phyloP scores from a whole-genome alignment of 2,888 invertebrate genomes.

The Diloba caeruleocephala region DNA sequence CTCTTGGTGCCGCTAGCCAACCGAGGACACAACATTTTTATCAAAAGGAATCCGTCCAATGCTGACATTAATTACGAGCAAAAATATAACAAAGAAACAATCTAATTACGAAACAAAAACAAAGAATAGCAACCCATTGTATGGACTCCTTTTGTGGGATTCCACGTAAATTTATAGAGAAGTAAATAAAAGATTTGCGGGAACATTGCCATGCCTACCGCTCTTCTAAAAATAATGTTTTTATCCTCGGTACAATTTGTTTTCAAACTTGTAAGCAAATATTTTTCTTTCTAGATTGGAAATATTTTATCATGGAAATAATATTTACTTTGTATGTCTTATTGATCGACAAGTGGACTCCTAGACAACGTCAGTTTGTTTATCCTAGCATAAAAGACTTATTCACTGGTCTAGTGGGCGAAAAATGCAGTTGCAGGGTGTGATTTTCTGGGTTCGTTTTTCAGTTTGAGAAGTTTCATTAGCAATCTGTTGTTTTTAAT shows the following conservation, averaged over 20 bases:
- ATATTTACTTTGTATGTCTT: constrained; percentile 1
- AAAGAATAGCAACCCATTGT: constrained; percentile 28
- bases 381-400: no score
- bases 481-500: no score
- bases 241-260: constrained; percentile 4
- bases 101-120: constrained; percentile 37
- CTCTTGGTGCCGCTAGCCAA: no score
- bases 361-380: no score
- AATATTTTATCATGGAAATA: constrained; percentile 6
- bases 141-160: constrained; percentile 14
- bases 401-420: no score
- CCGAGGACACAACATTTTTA: background rate
- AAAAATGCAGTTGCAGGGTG: no score
- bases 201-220: constrained; percentile 19
- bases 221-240: constrained; percentile 14
- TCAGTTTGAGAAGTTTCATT: no score
- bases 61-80: constrained; percentile 28
- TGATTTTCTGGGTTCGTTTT: no score
- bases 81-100: constrained; percentile 26
- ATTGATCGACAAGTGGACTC: background rate
- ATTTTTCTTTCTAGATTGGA: constrained; percentile 18
- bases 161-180: constrained; percentile 8
- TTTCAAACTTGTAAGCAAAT: constrained; percentile 9
- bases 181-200: constrained; percentile 16
- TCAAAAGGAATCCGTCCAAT: constrained; percentile 17